These are phyloP conservation scores for Busseola fusca DNA, from an alignment of 2,888 invertebrate genomes.

Conservation along the genomic window DNA sequence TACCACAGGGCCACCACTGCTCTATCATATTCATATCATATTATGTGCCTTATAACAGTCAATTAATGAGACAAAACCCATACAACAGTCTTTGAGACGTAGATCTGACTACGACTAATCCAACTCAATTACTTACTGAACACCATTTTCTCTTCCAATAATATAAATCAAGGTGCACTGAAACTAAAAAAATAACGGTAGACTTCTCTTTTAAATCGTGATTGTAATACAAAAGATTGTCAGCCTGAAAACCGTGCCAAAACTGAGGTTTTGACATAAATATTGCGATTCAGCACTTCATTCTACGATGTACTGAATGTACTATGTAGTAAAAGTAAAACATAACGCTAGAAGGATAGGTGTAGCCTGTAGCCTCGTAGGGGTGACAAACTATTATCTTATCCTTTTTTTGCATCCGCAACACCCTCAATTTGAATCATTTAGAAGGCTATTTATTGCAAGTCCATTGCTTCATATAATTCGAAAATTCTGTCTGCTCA, in stretches of 20 bases:
- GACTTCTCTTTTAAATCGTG: slow-evolving; percentile 22
- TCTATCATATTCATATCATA: too few relatives aligned
- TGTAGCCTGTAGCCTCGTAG: slow-evolving; percentile 24
- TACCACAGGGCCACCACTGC: too few relatives aligned
- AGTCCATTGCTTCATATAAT: not conserved
- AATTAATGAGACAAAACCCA: not conserved
- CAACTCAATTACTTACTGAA: slow-evolving; percentile 19
- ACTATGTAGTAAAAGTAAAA: slow-evolving; percentile 57
- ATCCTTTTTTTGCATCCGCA: not conserved
- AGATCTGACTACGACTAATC: not conserved
- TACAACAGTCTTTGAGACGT: not conserved
- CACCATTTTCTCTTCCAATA: slow-evolving; percentile 30
- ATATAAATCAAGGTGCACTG: slow-evolving; percentile 8
- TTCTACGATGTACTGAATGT: slow-evolving; percentile 34
- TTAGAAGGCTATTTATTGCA: not conserved
- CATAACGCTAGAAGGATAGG: slow-evolving; percentile 25
- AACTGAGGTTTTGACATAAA: slow-evolving; percentile 50
- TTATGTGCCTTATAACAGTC: too few relatives aligned
- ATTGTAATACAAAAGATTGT: slow-evolving; percentile 47
- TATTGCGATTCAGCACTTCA: slow-evolving; percentile 50
- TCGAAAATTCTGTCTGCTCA: not conserved
- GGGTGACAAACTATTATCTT: slow-evolving; percentile 40
- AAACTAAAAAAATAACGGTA: slow-evolving; percentile 19
- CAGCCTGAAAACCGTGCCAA: slow-evolving; percentile 41
- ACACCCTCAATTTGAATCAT: not conserved